Percentiles rank a stretch among this genome's conserved stretches.
Conservation (phyloP, 2,113 vertebrate genomes). For the Neotragus moschatus region DNA sequence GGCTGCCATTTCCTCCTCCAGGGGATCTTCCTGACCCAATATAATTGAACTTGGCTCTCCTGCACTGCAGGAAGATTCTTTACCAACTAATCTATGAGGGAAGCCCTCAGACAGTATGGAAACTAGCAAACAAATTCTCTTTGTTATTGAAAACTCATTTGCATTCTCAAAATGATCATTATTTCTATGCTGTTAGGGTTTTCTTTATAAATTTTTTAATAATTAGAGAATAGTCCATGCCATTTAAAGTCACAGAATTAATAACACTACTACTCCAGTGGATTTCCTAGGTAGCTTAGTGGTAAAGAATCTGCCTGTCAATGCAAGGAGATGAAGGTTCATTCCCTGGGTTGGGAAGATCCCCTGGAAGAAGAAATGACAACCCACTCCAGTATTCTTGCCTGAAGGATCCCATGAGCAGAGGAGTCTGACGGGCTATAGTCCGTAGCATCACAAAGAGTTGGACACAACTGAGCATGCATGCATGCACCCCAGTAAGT, state of each 20-base stretch:
- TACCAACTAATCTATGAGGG: neutral
- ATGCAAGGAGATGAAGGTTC: neutral
- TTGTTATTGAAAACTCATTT: neutral
- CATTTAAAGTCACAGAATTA: neutral
- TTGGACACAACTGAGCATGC: neutral
- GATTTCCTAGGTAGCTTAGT: neutral
- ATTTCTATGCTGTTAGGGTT: neutral
- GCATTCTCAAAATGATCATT: neutral
- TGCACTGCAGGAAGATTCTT: neutral
- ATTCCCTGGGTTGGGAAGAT: neutral
- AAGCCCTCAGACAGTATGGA: neutral
- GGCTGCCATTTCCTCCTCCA: neutral
- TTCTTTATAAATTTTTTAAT: neutral
- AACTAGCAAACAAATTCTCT: neutral
- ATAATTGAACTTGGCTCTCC: neutral
- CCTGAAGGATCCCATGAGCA: neutral
- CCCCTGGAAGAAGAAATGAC: neutral
- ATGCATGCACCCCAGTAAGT: neutral
- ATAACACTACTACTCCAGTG: neutral
- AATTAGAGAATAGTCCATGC: neutral
- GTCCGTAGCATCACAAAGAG: neutral
- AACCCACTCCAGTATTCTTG: neutral
- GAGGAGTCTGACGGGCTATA: neutral
- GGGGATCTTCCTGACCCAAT: neutral
- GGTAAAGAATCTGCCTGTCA: neutral